These are phyloP conservation scores for Zygogramma bicolorata DNA, from an alignment of 2,888 invertebrate genomes.

Conservation along the genomic window DNA sequence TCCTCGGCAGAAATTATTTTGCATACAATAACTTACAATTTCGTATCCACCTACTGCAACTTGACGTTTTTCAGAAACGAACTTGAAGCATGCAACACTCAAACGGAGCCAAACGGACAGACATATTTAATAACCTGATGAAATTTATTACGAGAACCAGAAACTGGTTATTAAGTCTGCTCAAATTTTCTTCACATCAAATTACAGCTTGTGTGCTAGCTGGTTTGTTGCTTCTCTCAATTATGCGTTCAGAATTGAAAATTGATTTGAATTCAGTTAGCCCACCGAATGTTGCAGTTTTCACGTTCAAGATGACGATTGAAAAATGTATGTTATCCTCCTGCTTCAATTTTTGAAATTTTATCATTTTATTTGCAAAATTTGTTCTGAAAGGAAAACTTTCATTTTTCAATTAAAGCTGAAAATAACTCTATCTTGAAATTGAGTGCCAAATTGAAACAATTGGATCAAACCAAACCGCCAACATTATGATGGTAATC, in stretches of 20 bases:
- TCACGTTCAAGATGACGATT: neutral
- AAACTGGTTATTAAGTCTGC: constrained; percentile 55
- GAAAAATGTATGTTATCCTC: no score
- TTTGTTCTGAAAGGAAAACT: no score
- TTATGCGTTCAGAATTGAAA: neutral
- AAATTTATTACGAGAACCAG: constrained; percentile 54
- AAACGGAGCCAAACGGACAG: constrained; percentile 43
- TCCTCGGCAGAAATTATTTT: no score
- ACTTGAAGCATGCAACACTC: neutral
- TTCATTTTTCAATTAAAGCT: no score
- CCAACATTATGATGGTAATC: no score
- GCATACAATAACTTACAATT: neutral
- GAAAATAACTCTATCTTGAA: no score
- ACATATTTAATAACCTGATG: constrained; percentile 54
- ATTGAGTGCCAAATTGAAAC: no score
- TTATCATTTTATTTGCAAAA: no score
- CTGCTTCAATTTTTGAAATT: no score
- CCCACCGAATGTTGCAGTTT: neutral
- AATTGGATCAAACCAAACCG: no score
- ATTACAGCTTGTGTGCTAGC: constrained; percentile 34
- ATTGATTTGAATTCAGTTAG: neutral
- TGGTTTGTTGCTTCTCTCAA: neutral
- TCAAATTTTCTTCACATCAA: constrained; percentile 50
- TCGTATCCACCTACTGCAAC: neutral
- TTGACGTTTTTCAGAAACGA: neutral